Conservation (phyloP, 2,797 vertebrate genomes). For the Tenualosa thibaudeaui region DNA sequence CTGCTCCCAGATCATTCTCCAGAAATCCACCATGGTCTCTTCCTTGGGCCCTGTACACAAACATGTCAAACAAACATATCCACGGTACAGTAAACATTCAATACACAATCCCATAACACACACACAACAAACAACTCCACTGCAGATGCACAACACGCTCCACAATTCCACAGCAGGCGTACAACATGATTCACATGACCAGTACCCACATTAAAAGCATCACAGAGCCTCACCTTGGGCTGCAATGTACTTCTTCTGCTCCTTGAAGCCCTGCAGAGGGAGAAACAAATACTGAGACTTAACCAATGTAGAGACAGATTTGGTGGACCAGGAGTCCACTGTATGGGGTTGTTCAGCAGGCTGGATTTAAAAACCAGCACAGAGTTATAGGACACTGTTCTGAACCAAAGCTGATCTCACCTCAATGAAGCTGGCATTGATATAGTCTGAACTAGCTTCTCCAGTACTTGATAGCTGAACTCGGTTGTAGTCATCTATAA, state of each 20-base stretch:
- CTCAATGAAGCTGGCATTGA: conserved; percentile 96
- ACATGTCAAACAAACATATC: background rate
- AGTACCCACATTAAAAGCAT: background rate
- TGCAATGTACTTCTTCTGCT: conserved; percentile 94
- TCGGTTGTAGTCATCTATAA: conserved; percentile 90
- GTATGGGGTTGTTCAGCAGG: background rate
- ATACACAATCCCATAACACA: background rate
- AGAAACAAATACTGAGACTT: conserved; percentile 26
- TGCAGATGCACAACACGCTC: background rate
- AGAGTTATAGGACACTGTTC: background rate
- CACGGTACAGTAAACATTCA: background rate
- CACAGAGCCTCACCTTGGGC: conserved; percentile 85
- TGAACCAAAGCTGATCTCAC: conserved; percentile 64
- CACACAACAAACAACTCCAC: background rate
- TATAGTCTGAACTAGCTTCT: conserved; percentile 78
- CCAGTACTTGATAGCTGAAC: conserved; percentile 81
- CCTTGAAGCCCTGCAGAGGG: conserved; percentile 89
- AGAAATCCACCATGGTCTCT: conserved; percentile 91
- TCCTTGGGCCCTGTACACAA: conserved; percentile 85
- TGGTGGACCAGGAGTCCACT: background rate
- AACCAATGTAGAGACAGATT: background rate
- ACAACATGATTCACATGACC: background rate
- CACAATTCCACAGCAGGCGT: background rate
- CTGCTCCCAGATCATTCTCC: conserved; percentile 99
- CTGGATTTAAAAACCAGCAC: background rate